Conservation (phyloP, 2,888 invertebrate species). For the Masnerella sp. region DNA sequence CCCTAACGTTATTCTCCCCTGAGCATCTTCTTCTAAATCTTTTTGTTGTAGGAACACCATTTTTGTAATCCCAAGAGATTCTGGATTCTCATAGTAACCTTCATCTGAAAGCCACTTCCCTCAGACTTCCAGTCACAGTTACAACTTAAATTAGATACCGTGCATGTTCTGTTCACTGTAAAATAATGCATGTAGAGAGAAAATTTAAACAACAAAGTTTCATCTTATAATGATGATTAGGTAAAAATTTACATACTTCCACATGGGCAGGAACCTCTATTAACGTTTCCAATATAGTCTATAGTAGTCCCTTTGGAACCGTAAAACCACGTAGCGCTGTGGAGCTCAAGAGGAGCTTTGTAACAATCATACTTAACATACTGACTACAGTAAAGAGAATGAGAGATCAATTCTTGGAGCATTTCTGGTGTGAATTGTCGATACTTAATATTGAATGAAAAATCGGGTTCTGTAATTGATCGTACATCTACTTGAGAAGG, state of each 20-base stretch:
- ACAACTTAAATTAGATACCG: slow-evolving; percentile 89
- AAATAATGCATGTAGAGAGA: too few relatives aligned
- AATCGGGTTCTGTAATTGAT: slow-evolving; percentile 87
- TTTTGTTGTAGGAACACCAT: slow-evolving; percentile 94
- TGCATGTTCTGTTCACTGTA: slow-evolving; percentile 88
- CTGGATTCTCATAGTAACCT: slow-evolving; percentile 88
- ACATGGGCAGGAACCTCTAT: slow-evolving; percentile 80
- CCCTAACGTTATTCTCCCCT: slow-evolving; percentile 92
- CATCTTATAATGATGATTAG: slow-evolving; percentile 16
- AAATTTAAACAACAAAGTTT: slow-evolving; percentile 5
- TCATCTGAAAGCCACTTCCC: slow-evolving; percentile 94
- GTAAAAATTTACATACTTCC: slow-evolving; percentile 76
- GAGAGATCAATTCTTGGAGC: slow-evolving; percentile 93
- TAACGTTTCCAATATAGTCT: slow-evolving; percentile 90
- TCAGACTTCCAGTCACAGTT: slow-evolving; percentile 91
- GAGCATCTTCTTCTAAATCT: slow-evolving; percentile 88
- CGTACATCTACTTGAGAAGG: slow-evolving; percentile 94
- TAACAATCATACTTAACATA: slow-evolving; percentile 94
- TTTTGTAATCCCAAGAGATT: slow-evolving; percentile 92
- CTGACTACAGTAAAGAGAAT: slow-evolving; percentile 92
- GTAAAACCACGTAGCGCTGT: slow-evolving; percentile 93
- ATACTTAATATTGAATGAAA: slow-evolving; percentile 91
- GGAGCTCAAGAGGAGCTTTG: slow-evolving; percentile 90
- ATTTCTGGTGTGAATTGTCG: slow-evolving; percentile 93
- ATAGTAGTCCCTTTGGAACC: slow-evolving; percentile 89